These are phyloP conservation scores for Bothrops jararaca DNA, from an alignment of 2,113 vertebrate species.

Conservation along the genomic window DNA sequence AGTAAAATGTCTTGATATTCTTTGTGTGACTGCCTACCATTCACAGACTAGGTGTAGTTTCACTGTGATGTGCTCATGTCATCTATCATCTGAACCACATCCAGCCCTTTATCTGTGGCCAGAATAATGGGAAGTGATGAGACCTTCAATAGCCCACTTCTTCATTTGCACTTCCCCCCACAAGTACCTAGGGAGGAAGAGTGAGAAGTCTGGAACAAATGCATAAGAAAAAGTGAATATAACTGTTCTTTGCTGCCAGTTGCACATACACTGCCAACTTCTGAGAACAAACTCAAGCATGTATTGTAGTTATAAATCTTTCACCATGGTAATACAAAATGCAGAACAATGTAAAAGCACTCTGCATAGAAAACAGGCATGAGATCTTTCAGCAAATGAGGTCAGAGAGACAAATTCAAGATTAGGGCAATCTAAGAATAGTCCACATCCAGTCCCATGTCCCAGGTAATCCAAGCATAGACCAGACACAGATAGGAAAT, in stretches of 20 bases:
- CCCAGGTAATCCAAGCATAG: neutral
- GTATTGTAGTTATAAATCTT: neutral
- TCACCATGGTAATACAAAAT: neutral
- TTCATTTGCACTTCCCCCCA: neutral
- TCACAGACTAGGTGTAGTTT: neutral
- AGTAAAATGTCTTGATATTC: neutral
- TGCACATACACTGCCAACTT: too few species aligned
- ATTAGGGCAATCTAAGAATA: neutral
- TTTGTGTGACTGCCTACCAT: neutral
- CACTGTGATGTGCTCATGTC: neutral
- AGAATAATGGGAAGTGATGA: neutral
- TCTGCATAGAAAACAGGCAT: neutral
- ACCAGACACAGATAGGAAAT: neutral
- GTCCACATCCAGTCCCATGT: neutral
- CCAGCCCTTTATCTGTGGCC: neutral
- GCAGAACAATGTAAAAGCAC: neutral
- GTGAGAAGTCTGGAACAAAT: neutral
- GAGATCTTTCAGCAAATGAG: neutral
- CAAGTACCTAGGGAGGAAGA: neutral
- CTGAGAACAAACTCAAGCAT: too few species aligned
- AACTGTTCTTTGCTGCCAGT: too few species aligned
- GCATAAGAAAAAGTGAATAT: neutral
- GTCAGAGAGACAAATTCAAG: neutral
- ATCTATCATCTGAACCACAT: neutral
- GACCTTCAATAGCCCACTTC: neutral